These are phyloP conservation scores for Embiotoca jacksoni DNA, from an alignment of 2,113 vertebrate genomes.

Conservation along the genomic window DNA sequence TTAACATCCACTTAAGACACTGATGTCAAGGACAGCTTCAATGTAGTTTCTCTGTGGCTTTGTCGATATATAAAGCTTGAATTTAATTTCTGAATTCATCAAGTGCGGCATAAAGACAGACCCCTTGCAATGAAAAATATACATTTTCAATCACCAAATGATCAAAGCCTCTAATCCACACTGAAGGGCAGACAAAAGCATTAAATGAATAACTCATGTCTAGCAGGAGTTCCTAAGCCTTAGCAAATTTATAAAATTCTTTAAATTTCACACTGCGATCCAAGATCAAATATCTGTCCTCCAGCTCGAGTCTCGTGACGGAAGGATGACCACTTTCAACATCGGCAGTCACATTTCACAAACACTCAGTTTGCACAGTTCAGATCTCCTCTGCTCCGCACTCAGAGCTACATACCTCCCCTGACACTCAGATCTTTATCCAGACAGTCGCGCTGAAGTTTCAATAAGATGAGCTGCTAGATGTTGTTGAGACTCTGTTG, in stretches of 20 bases:
- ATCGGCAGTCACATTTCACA: neutral
- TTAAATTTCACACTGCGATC: no score
- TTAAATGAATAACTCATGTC: constrained; percentile 8
- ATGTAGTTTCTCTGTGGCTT: neutral
- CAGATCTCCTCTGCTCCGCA: neutral
- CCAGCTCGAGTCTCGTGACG: constrained; percentile 5
- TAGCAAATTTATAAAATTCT: neutral
- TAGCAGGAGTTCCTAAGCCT: neutral
- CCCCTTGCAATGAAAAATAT: neutral
- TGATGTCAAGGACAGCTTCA: neutral
- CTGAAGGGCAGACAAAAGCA: neutral
- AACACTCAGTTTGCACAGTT: neutral
- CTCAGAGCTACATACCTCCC: constrained; percentile 18
- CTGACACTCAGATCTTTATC: constrained; percentile 37
- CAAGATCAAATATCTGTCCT: neutral
- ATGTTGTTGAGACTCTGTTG: constrained; percentile 20
- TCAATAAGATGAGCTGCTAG: constrained; percentile 42
- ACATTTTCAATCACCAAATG: neutral
- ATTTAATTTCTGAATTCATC: neutral
- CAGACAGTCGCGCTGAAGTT: constrained; percentile 37
- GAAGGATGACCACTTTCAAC: neutral
- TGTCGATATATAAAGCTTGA: neutral
- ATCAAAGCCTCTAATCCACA: neutral
- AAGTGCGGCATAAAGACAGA: neutral
- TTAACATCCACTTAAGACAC: neutral